These are phyloP conservation scores for Taeniopygia guttata DNA, from an alignment of 2,797 vertebrate species.

Conservation along the genomic window DNA sequence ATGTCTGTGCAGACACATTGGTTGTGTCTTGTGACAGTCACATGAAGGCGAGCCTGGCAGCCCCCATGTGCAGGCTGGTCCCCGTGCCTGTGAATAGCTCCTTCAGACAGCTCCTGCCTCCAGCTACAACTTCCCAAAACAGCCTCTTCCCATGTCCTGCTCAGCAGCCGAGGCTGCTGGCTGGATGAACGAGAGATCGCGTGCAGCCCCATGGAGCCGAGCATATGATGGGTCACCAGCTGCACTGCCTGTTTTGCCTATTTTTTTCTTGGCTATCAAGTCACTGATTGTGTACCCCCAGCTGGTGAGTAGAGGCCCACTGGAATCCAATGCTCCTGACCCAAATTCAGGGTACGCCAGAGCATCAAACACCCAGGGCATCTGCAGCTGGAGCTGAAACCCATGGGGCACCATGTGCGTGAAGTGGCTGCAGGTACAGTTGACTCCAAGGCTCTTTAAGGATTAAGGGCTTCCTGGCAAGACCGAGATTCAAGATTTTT, in stretches of 20 bases:
- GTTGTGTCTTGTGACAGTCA: background rate
- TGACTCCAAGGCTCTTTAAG: background rate
- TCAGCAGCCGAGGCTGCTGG: background rate
- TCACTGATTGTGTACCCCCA: background rate
- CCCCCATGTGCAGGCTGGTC: rapidly evolving
- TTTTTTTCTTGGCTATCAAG: background rate
- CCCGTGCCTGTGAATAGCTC: background rate
- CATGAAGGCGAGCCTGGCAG: background rate
- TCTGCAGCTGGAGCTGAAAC: background rate
- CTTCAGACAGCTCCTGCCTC: background rate
- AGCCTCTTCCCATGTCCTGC: background rate
- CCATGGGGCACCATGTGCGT: background rate
- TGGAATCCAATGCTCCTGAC: background rate
- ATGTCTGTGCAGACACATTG: background rate
- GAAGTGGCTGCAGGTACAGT: background rate
- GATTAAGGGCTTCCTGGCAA: background rate
- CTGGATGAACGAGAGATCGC: background rate
- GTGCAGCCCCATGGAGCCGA: rapidly evolving
- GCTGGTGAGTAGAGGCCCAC: background rate
- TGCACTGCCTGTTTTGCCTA: background rate
- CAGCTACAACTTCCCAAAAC: background rate
- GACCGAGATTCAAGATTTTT: background rate
- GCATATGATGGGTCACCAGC: background rate
- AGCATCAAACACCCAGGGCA: background rate
- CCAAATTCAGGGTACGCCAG: background rate